Evolutionary conservation across 2,113 vertebrate genomes (phyloP), one percentile per base, ranked within the genome.

Genomic region (Scytalopus superciliaris): DNA sequence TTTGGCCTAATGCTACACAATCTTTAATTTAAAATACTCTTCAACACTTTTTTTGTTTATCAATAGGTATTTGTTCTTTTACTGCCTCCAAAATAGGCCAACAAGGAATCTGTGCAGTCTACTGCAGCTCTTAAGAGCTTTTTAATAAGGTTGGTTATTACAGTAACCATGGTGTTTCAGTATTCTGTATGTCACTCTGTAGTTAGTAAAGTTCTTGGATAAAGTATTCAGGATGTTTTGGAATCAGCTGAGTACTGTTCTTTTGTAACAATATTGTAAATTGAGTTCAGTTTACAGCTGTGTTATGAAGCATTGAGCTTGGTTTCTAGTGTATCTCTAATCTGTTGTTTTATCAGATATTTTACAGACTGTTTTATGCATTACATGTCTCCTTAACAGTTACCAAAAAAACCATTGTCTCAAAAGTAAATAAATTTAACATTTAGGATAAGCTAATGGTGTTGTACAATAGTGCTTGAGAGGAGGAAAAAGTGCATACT

Each of bases 341-440:
- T 89, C 31, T 86, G 5, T 73, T 92, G 53, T 50, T 66, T 68
- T 92, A 52, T 39, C 56, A 82, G 33, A 17, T 79, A 57, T 66
- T 87, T 91, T 87, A 79, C 45, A 91, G 45, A 42, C 17, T 9
- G 62, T 90, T 88, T 91, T 45, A 56, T 73, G 31, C 69, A 40
- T 5, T 89, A 28, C 8, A 62, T 72, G 13, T 78, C 15, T 83
- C 35, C 23, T 19, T 91, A 81, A 59, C 40, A 42, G 42, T 63
- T 87, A 45, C 78, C 56, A 74, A 62, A 90, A 83, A 86, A 86
- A 42, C 25, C 8, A 6, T 49, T 90, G 60, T 60, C 66, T 93
- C 49, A 82, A 53, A 87, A 79, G 84, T 88, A 91, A 89, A 84
- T 89, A 89, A 84, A 75, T 89, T 31, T 35, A 78, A 50, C 42